Percentiles rank a stretch among this genome's conserved stretches.
phyloP scores from a whole-genome alignment of 2,888 invertebrate genomes.

The Cantharis flavilabris region DNA sequence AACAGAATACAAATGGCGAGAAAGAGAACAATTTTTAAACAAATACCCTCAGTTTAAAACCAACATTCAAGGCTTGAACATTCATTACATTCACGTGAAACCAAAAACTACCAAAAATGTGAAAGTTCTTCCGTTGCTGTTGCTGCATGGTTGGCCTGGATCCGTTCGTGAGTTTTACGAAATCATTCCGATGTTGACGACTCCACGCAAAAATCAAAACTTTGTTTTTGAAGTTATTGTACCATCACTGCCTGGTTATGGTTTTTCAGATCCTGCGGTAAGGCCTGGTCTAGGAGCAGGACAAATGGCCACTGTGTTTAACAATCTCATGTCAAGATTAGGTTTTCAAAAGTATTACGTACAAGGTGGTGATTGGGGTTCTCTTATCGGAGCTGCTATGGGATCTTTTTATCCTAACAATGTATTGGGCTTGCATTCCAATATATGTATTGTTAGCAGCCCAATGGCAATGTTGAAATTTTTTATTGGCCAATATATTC shows the following conservation, averaged over 20 bases:
- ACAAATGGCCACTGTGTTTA: constrained; percentile 63
- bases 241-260: constrained; percentile 61
- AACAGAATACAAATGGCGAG: constrained; percentile 69
- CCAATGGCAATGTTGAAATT: constrained; percentile 47
- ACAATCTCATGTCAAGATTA: constrained; percentile 71
- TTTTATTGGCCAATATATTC: constrained; percentile 60
- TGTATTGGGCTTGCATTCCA: constrained; percentile 63
- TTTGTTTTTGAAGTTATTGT: constrained; percentile 71
- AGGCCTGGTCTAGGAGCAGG: constrained; percentile 65
- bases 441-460: constrained; percentile 59
- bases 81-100: constrained; percentile 71
- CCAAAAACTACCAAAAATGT: constrained; percentile 47
- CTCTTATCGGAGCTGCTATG: constrained; percentile 64
- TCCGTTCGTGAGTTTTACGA: constrained; percentile 84
- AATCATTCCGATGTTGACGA: constrained; percentile 68
- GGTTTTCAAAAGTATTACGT: constrained; percentile 69
- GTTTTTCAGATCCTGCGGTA: constrained; percentile 60
- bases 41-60: constrained; percentile 71
- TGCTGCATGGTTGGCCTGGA: constrained; percentile 91
- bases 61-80: constrained; percentile 69
- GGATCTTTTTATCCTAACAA: constrained; percentile 66
- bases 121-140: constrained; percentile 66
- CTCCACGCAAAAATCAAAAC: constrained; percentile 57
- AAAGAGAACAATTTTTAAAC: constrained; percentile 66
- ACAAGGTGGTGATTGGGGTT: constrained; percentile 87